Conservation (phyloP, 1,140 invertebrate genomes). For the Plectrocnemia conspersa region DNA sequence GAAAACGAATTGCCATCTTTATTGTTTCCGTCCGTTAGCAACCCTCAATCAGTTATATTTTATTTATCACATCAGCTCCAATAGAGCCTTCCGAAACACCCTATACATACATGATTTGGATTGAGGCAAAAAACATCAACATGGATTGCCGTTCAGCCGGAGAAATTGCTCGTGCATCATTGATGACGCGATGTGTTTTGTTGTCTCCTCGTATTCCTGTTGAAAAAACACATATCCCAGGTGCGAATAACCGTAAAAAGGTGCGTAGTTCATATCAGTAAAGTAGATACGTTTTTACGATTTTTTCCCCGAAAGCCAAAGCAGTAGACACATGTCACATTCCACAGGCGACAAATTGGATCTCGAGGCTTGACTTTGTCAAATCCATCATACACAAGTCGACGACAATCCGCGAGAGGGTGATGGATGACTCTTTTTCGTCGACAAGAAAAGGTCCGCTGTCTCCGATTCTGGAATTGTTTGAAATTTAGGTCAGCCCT, state of each 20-base stretch:
- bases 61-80: background rate
- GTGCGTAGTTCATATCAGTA: too few species aligned
- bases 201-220: background rate
- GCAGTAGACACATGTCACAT: background rate
- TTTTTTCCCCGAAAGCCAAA: background rate
- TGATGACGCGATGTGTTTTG: constrained; percentile 7
- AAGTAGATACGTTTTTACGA: background rate
- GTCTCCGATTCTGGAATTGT: too few species aligned
- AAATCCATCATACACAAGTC: constrained; percentile 15
- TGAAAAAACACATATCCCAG: background rate
- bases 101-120: background rate
- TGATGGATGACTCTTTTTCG: constrained; percentile 22
- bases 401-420: constrained; percentile 9
- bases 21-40: background rate
- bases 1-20: background rate
- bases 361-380: constrained; percentile 10
- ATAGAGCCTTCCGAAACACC: background rate
- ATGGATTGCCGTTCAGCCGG: constrained; percentile 4
- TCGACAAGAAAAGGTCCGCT: too few species aligned
- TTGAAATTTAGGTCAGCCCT: too few species aligned
- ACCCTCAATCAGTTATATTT: background rate
- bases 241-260: too few species aligned
- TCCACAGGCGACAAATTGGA: constrained; percentile 6
- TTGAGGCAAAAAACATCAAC: constrained; percentile 6
- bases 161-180: constrained; percentile 13